Percentiles rank a stretch among this genome's conserved stretches.
Conservation (phyloP, 2,888 invertebrate genomes). For the Drosophila mulleri region DNA sequence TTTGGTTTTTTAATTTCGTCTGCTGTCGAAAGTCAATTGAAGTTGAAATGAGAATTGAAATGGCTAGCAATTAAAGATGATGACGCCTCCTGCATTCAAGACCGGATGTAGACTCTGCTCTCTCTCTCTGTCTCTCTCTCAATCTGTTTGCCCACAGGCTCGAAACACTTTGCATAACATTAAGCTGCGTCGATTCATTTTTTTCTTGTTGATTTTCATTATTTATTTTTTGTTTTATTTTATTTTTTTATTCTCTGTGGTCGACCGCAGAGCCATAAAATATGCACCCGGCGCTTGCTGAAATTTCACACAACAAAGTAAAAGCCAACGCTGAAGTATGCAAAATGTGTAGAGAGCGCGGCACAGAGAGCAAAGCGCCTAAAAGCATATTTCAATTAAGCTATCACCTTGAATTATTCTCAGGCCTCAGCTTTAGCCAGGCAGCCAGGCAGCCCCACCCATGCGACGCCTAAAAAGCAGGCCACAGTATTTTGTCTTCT, state of each 20-base stretch:
- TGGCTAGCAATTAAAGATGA: constrained; percentile 77
- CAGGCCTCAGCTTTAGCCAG: constrained; percentile 51
- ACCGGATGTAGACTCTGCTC: constrained; percentile 32
- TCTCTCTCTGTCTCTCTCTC: not conserved
- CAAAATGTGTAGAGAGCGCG: constrained; percentile 51
- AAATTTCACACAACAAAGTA: constrained; percentile 67
- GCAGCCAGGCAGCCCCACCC: constrained; percentile 3
- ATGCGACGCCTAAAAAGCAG: constrained; percentile 59
- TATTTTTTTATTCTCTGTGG: constrained; percentile 48
- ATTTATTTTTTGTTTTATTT: not conserved
- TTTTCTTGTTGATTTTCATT: constrained; percentile 39
- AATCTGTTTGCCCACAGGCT: constrained; percentile 62
- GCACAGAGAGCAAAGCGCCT: constrained; percentile 71
- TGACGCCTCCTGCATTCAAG: constrained; percentile 45
- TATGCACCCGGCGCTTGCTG: constrained; percentile 63
- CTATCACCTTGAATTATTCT: constrained; percentile 84
- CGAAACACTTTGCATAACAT: constrained; percentile 79
- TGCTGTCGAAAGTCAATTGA: constrained; percentile 70
- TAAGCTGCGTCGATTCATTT: constrained; percentile 58
- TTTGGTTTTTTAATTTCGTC: constrained; percentile 56
- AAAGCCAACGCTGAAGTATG: constrained; percentile 57
- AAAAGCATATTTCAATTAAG: constrained; percentile 84
- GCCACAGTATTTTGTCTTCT: constrained; percentile 39
- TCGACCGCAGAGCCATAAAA: constrained; percentile 71
- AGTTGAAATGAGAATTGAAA: constrained; percentile 75